Conservation (phyloP, 2,797 vertebrate species). For the Arnoldichthys spilopterus region DNA sequence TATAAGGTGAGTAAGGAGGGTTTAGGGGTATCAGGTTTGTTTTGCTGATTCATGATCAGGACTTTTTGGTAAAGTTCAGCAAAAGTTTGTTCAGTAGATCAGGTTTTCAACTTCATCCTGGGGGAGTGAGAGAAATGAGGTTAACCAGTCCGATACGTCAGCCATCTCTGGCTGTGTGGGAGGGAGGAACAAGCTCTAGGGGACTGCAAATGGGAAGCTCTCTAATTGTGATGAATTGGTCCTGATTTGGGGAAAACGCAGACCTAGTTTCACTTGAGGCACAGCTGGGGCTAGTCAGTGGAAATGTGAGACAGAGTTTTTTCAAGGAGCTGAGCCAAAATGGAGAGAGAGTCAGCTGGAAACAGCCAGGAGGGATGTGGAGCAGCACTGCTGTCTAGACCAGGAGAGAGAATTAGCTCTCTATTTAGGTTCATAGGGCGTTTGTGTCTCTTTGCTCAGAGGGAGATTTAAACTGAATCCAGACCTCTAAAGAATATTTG, state of each 20-base stretch:
- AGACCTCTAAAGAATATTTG: not conserved
- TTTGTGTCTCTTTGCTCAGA: not conserved
- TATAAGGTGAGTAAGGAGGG: slow-evolving; percentile 22
- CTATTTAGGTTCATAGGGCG: slow-evolving; percentile 2
- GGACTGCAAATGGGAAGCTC: slow-evolving; percentile 53
- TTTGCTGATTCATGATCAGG: slow-evolving; percentile 38
- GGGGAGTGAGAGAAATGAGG: slow-evolving; percentile 42
- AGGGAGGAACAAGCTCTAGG: slow-evolving; percentile 43
- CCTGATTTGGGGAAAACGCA: slow-evolving; percentile 49
- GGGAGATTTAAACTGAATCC: not conserved
- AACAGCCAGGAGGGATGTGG: slow-evolving; percentile 55
- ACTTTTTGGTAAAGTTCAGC: slow-evolving; percentile 47
- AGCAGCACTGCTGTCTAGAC: slow-evolving; percentile 55
- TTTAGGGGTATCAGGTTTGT: slow-evolving; percentile 30
- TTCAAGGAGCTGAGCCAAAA: slow-evolving; percentile 49
- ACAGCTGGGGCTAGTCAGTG: slow-evolving; percentile 64
- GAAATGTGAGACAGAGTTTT: slow-evolving; percentile 59
- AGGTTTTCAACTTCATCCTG: slow-evolving; percentile 21
- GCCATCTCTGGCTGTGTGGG: slow-evolving; percentile 40
- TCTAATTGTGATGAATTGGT: slow-evolving; percentile 62
- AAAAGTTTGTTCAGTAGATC: slow-evolving; percentile 38
- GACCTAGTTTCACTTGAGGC: slow-evolving; percentile 54
- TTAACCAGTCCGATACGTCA: slow-evolving; percentile 35
- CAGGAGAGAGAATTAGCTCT: slow-evolving; percentile 1
- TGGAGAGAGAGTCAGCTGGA: slow-evolving; percentile 41